Conservation (phyloP, 2,113 vertebrate species). For the Thermophis baileyi region DNA sequence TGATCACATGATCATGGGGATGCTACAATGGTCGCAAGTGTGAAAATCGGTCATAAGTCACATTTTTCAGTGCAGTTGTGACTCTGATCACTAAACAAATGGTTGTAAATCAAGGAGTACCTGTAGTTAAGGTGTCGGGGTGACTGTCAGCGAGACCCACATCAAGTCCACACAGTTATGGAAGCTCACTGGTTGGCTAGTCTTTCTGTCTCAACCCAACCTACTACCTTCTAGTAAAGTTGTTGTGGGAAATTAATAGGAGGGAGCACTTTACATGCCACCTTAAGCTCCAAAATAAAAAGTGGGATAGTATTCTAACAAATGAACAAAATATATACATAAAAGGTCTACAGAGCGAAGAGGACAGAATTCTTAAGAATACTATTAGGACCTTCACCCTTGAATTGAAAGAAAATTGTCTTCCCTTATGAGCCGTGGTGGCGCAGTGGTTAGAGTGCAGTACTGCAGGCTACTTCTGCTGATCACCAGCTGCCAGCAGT, state of each 20-base stretch:
- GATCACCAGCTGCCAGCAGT: too few relatives aligned
- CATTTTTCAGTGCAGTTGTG: neutral
- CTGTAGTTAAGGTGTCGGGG: neutral
- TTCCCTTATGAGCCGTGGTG: too few relatives aligned
- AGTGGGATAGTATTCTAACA: neutral
- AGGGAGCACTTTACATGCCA: neutral
- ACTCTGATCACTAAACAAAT: neutral
- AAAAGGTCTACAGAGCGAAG: neutral
- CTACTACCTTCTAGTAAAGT: neutral
- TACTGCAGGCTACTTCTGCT: too few relatives aligned
- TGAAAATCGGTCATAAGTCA: neutral
- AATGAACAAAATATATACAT: neutral
- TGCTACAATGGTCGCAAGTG: neutral
- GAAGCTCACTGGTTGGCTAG: neutral
- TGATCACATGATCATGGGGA: neutral
- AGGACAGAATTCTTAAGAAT: neutral
- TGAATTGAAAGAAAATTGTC: neutral
- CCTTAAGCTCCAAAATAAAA: neutral
- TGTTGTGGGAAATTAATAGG: neutral
- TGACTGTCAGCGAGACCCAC: neutral
- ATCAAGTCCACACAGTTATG: neutral
- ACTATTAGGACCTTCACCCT: neutral
- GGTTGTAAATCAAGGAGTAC: neutral
- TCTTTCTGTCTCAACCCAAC: neutral
- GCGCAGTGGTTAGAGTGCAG: too few relatives aligned